Conservation (phyloP, 37 sponge, comb jelly and placozoan genomes). For the Dysidea cf. avara region DNA sequence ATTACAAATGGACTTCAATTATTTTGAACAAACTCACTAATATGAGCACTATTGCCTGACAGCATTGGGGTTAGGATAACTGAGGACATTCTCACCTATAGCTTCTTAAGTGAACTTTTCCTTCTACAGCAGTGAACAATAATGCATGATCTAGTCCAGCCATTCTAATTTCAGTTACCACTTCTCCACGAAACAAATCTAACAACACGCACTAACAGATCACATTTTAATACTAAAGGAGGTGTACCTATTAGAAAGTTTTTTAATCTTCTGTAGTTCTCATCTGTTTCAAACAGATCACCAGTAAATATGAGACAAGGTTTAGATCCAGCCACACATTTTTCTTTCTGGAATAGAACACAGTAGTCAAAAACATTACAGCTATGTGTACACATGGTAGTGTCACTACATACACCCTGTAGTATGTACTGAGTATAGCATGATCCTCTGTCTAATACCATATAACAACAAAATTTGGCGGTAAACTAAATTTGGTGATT, state of each 20-base stretch:
- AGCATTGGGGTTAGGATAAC: neutral
- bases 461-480: too few relatives aligned
- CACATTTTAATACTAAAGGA: neutral
- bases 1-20: too few relatives aligned
- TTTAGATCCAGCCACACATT: conserved; percentile 71
- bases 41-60: neutral
- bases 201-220: neutral
- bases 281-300: conserved; percentile 79
- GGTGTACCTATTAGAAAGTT: conserved; percentile 70
- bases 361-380: too few relatives aligned
- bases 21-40: neutral
- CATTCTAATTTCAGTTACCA: conserved; percentile 59
- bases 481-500: too few relatives aligned
- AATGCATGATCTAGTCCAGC: conserved; percentile 88
- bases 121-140: conserved; percentile 68
- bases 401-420: too few relatives aligned
- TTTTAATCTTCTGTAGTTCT: conserved; percentile 59
- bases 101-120: conserved; percentile 61
- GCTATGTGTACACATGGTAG: too few relatives aligned
- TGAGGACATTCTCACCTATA: conserved; percentile 45
- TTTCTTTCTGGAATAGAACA: conserved; percentile 24
- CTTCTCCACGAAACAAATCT: conserved; percentile 86
- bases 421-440: too few relatives aligned
- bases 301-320: conserved; percentile 90
- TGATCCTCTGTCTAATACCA: too few relatives aligned